Conservation (phyloP, 2,113 vertebrate species). For the Pseudopipra pipra region DNA sequence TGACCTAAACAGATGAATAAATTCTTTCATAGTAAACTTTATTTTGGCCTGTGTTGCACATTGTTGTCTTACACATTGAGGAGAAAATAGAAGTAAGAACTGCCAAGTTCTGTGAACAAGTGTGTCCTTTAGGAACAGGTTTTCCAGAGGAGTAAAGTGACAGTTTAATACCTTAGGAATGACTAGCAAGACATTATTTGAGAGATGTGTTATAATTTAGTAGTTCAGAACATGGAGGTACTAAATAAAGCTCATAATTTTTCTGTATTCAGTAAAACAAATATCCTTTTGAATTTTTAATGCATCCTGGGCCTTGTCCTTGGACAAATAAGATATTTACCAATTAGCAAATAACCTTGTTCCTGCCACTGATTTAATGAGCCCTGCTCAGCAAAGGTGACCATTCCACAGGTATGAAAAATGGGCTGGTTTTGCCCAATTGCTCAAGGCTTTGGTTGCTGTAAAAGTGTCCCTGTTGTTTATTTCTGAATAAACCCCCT, state of each 20-base stretch:
- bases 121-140: background rate
- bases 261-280: background rate
- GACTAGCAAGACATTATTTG: background rate
- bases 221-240: background rate
- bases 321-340: background rate
- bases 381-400: background rate
- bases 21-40: background rate
- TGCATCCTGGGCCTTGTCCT: background rate
- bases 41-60: background rate
- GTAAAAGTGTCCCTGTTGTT: background rate
- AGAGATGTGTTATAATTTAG: background rate
- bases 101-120: background rate
- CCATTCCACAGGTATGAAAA: background rate
- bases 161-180: background rate
- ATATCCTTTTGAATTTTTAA: background rate
- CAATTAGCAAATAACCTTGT: background rate
- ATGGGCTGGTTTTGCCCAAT: background rate
- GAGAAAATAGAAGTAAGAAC: background rate
- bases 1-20: background rate
- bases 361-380: background rate
- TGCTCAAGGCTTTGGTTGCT: accelerated
- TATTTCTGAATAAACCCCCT: background rate
- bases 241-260: background rate
- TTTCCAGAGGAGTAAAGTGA: background rate
- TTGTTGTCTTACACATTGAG: background rate